phyloP scores from a whole-genome alignment of 2,113 vertebrate genomes.

The Coptodon bakossiorum region DNA sequence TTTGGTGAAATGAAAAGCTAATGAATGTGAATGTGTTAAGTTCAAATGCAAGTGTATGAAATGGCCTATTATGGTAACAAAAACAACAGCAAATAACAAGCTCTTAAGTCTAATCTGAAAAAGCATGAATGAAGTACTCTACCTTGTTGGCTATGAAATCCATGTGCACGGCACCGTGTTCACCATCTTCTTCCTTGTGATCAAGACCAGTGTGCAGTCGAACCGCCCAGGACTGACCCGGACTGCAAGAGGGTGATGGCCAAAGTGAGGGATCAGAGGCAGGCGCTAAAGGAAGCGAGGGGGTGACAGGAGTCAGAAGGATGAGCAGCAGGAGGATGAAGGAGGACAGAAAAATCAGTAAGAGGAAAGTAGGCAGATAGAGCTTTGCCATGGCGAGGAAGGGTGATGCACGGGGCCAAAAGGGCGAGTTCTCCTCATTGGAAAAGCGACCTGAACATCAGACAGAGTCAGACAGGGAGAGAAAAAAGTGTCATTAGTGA shows the following conservation, averaged over 20 bases:
- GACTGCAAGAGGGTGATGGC: constrained; percentile 44
- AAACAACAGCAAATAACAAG: not conserved
- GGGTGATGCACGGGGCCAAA: constrained; percentile 2
- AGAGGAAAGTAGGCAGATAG: constrained; percentile 26
- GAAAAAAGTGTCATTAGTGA: not conserved
- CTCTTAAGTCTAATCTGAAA: not conserved
- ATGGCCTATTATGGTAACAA: not conserved
- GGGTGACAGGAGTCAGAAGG: constrained; percentile 13
- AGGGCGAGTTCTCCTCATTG: constrained; percentile 59
- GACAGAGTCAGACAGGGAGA: not conserved
- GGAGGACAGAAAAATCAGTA: constrained; percentile 40
- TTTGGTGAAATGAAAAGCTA: not conserved
- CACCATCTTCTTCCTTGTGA: constrained; percentile 29
- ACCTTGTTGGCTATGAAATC: constrained; percentile 75
- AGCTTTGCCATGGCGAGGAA: constrained; percentile 59
- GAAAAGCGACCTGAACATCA: constrained; percentile 43
- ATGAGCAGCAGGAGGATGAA: constrained; percentile 40
- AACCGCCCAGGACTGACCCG: constrained; percentile 81
- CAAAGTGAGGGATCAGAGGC: not conserved
- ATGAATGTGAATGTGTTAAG: not conserved
- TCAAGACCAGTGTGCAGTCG: constrained; percentile 56
- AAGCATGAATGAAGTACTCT: not conserved
- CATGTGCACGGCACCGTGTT: constrained; percentile 61
- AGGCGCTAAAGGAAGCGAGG: not conserved
- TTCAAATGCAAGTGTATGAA: not conserved